Conservation (phyloP, 2,797 vertebrate species). For the Onychomys leucogaster region DNA sequence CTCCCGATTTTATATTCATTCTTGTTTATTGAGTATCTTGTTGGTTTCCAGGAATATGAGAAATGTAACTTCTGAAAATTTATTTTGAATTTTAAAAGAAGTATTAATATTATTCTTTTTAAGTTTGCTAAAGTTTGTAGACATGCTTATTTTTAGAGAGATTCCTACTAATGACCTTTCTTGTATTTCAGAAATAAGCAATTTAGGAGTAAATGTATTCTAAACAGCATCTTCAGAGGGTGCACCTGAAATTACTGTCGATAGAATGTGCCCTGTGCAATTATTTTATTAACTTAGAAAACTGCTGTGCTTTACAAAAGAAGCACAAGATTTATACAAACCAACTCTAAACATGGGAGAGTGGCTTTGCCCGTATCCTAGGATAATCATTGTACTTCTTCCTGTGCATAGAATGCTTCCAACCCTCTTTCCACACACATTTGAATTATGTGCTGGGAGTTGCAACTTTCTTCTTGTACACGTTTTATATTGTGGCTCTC, state of each 20-base stretch:
- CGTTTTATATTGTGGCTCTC: neutral
- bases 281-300: constrained; percentile 69
- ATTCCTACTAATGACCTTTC: constrained; percentile 70
- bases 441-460: neutral
- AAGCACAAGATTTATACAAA: neutral
- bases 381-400: neutral
- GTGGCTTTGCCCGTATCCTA: neutral
- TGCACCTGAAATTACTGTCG: constrained; percentile 63
- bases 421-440: accelerated
- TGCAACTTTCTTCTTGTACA: neutral
- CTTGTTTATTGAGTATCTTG: neutral
- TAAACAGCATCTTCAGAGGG: neutral
- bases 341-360: neutral
- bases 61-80: neutral
- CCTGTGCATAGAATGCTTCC: neutral
- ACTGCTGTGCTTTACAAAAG: neutral
- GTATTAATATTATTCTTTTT: neutral
- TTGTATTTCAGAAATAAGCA: constrained; percentile 55
- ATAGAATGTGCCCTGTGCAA: constrained; percentile 60
- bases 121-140: constrained; percentile 36
- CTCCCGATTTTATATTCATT: neutral
- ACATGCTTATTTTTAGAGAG: constrained; percentile 54
- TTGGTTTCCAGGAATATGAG: neutral
- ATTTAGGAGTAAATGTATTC: constrained; percentile 61
- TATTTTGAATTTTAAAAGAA: neutral